A percentile compares a stretch with the other conserved stretches of the same genome.
Conservation (phyloP, 2,113 vertebrate genomes). For the Campylomormyrus numenius region DNA sequence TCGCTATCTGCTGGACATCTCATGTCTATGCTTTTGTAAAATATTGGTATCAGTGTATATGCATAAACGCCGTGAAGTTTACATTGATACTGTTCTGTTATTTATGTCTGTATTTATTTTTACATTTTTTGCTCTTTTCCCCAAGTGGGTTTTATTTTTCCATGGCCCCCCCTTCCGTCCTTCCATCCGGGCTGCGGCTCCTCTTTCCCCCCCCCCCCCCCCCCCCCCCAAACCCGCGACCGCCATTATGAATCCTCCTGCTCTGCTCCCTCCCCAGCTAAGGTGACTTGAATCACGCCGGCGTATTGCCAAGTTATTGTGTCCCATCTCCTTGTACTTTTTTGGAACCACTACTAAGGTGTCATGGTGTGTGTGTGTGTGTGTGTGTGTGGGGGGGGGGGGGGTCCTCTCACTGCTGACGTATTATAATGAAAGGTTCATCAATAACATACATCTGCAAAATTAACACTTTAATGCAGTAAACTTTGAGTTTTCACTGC, state of each 20-base stretch:
- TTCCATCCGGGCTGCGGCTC: too few relatives aligned
- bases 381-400: neutral
- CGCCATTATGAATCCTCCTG: neutral
- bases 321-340: neutral
- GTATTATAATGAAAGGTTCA: neutral
- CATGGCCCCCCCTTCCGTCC: too few relatives aligned
- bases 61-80: neutral
- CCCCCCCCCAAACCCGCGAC: neutral
- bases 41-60: neutral
- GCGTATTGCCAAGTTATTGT: neutral
- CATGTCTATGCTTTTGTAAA: neutral
- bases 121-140: neutral
- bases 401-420: neutral
- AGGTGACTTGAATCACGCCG: neutral
- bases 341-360: neutral
- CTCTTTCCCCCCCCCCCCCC: too few relatives aligned
- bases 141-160: too few relatives aligned
- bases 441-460: neutral
- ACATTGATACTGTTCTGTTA: neutral
- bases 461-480: neutral
- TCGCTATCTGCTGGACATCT: neutral
- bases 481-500: neutral
- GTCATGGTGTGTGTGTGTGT: neutral
- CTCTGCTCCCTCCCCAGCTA: neutral
- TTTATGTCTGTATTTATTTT: neutral